phyloP scores from a whole-genome alignment of 37 sponge, comb jelly and placozoan species.

The Oopsacas minuta region DNA sequence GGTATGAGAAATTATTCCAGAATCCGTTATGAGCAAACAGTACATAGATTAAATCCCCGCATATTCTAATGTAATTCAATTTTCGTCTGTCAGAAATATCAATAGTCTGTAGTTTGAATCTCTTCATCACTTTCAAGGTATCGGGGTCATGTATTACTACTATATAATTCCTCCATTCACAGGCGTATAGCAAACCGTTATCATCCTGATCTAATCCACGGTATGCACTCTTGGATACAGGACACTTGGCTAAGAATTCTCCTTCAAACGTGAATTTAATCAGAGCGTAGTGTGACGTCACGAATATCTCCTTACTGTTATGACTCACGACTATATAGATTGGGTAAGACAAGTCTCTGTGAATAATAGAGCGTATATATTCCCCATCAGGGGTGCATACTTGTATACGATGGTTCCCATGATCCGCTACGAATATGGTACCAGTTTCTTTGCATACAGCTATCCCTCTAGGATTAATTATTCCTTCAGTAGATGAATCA shows the following conservation, averaged over 20 bases:
- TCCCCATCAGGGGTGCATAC: background rate
- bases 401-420: slow-evolving; percentile 2
- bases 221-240: background rate
- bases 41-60: background rate
- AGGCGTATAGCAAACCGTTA: background rate
- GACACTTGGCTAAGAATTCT: background rate
- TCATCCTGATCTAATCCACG: background rate
- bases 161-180: slow-evolving; percentile 5
- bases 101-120: background rate
- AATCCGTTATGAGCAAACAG: background rate
- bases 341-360: background rate
- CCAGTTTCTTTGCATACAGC: background rate
- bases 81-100: background rate
- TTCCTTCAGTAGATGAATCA: background rate
- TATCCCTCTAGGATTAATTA: background rate
- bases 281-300: background rate
- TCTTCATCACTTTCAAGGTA: background rate
- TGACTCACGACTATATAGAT: background rate
- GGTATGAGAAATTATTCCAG: background rate
- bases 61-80: background rate
- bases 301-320: background rate
- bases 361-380: background rate
- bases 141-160: background rate
- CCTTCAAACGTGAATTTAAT: background rate
- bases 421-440: background rate